Conservation (phyloP, 35 echinoderm and acorn worm genomes). For the Amphiura filiformis region DNA sequence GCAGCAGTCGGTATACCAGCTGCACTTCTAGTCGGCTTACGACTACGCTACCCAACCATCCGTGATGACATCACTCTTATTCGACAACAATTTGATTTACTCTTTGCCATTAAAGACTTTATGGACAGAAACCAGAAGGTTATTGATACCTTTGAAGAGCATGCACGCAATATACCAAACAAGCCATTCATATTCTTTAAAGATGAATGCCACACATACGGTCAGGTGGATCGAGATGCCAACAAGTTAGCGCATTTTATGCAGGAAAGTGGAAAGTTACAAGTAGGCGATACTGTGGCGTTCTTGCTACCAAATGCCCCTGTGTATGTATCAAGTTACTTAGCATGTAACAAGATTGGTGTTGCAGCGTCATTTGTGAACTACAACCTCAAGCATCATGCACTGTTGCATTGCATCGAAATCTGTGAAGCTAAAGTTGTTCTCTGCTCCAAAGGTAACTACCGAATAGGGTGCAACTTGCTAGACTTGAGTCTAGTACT, state of each 20-base stretch:
- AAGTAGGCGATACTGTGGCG: constrained; percentile 21
- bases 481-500: too few relatives aligned
- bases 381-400: constrained; percentile 36
- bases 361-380: constrained; percentile 34
- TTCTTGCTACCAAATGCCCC: constrained; percentile 46
- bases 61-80: too few relatives aligned
- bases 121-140: neutral
- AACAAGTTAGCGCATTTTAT: constrained; percentile 30
- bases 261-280: neutral
- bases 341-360: constrained; percentile 49
- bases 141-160: constrained; percentile 4
- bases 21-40: too few relatives aligned
- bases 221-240: constrained; percentile 1
- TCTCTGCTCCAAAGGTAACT: constrained; percentile 34
- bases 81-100: too few relatives aligned
- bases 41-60: too few relatives aligned
- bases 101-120: neutral
- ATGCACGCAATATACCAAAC: constrained; percentile 2
- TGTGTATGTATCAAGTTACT: constrained; percentile 10
- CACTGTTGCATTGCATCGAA: constrained; percentile 44
- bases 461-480: too few relatives aligned
- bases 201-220: constrained; percentile 48
- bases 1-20: too few relatives aligned
- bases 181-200: constrained; percentile 24
- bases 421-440: constrained; percentile 34